Evolutionary conservation across 1,140 invertebrate genomes (phyloP), one percentile per base, ranked within the genome.

Genomic region (Papilio helenus): DNA sequence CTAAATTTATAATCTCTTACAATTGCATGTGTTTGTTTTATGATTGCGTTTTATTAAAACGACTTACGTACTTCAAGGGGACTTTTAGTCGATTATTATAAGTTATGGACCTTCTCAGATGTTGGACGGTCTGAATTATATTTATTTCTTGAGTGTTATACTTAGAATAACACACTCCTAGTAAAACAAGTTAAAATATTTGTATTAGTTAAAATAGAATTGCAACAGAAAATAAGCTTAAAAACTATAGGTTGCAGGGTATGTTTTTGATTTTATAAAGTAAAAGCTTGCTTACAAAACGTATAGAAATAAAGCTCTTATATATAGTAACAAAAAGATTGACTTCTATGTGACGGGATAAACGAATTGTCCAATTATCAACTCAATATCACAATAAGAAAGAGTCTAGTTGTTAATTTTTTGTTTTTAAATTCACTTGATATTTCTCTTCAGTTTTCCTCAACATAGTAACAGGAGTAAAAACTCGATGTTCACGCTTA

Each of bases 1-100:
- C 85, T 91, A 90, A 87, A 90, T 91, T 90, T 90, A 84, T 87
- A 87, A 88, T 84, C 84, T 87, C 80, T 81, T 71, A 83, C 86
- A 83, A 82, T 79, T 86, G 84, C 81, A 82, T 58, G 76, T 82
- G 82, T 80, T 80, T 79, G 76, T 83, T 85, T 85, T 85, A 85
- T 84, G 79, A 80, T 73, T 77, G 20, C 76, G 58, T 42, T 77
- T 77, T 20, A 61, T 77, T 58, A 76, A 58, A 58, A 55, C 51
- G 74, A 55, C 18, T 55, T 39, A 29, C 18, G 44, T 76, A n/a
- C 49, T n/a, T 29, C 61, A 16, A 68, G 61, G 26, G 61, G 61
- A 68, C 61, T 26, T 68, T 68, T 68, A 68, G 61, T 68, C 9
- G 26, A 68, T 16, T 68, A 61, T 61, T 26, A 68, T 34, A 68